Conservation (phyloP, 2,113 vertebrate genomes). For the Todiramphus saurophagus region DNA sequence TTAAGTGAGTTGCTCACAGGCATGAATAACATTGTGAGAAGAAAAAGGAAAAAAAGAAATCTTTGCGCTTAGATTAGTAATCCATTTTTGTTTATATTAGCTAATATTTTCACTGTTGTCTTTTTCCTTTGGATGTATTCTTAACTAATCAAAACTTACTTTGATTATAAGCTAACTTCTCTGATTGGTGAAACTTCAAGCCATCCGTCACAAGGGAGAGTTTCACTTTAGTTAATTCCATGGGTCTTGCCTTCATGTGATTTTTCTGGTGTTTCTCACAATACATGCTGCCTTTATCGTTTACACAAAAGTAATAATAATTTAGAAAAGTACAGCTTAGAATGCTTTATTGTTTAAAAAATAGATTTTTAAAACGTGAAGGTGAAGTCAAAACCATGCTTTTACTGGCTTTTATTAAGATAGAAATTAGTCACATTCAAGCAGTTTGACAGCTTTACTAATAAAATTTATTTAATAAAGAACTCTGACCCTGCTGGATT, state of each 20-base stretch:
- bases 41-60: not conserved
- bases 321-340: not conserved
- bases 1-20: conserved; percentile 42
- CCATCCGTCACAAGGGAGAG: not conserved
- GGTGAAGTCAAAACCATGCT: not conserved
- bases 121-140: not conserved
- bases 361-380: not conserved
- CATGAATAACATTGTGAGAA: conserved; percentile 32
- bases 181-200: not conserved
- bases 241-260: not conserved
- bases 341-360: not conserved
- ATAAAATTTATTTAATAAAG: conserved; percentile 16
- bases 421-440: not conserved
- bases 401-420: conserved; percentile 12
- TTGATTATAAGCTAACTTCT: not conserved
- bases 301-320: not conserved
- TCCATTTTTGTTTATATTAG: conserved; percentile 22
- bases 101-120: not conserved
- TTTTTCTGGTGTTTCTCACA: conserved; percentile 27
- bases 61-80: conserved; percentile 14
- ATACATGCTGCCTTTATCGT: not conserved
- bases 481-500: not conserved
- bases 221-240: conserved; percentile 11
- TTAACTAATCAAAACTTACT: not conserved
- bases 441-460: conserved; percentile 16